Evolutionary conservation across 2,888 invertebrate genomes (phyloP).

Genomic region (Argynnis bischoffii): DNA sequence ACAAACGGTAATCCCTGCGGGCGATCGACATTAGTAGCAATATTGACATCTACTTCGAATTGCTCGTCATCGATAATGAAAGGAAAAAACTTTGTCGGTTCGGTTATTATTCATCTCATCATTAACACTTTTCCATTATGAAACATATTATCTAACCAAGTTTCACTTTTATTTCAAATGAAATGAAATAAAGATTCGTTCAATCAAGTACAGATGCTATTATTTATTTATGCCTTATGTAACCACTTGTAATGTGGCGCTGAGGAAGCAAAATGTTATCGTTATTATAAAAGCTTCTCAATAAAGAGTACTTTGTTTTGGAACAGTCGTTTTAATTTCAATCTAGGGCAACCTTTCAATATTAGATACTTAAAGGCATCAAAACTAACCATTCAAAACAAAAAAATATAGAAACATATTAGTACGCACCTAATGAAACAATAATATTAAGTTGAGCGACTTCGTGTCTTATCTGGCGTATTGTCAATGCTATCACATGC

Average conservation of each 20-base stretch:
- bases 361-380: not conserved
- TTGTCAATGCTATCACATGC: conserved; percentile 25
- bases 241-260: conserved; percentile 21
- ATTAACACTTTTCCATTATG: conserved; percentile 35
- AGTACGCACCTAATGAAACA: not conserved
- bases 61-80: conserved; percentile 2
- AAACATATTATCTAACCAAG: conserved; percentile 36
- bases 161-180: conserved; percentile 36
- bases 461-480: conserved; percentile 31
- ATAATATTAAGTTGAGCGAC: conserved; percentile 19
- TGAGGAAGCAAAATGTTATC: conserved; percentile 17
- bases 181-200: conserved; percentile 34
- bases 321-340: not conserved
- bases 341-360: not conserved
- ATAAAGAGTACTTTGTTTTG: conserved; percentile 14
- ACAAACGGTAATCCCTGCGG: conserved; percentile 39
- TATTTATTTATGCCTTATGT: conserved; percentile 26
- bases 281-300: conserved; percentile 13
- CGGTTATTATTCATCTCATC: conserved; percentile 18
- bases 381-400: not conserved
- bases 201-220: conserved; percentile 31
- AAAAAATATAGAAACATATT: not conserved
- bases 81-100: conserved; percentile 13
- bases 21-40: conserved; percentile 25
- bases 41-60: conserved; percentile 16